Evolutionary conservation across 2,888 invertebrate genomes (phyloP), one percentile per base, ranked within the genome.

Genomic region (Eudasyphora cyanicolor): DNA sequence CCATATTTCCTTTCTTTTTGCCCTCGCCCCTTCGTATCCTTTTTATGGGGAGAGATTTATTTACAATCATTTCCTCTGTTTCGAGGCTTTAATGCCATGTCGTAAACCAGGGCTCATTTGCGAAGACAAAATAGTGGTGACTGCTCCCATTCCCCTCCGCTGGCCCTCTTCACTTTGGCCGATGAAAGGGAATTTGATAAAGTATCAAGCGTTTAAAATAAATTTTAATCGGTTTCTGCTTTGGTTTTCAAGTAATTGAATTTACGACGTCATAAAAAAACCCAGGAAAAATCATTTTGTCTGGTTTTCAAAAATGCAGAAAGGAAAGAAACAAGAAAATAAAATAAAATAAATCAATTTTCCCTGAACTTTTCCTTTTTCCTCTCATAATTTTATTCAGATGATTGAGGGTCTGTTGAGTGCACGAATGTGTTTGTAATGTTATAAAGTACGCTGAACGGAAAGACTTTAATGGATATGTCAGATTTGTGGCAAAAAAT

Each of bases 151-250:
- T n/a, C n/a, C 10, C 45, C 45, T 7, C 6, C 12, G 45, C n/a
- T 45, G 12, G 12, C n/a, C 12, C 12, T n/a, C 12, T 3, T 45
- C 45, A 3, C 45, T 12, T n/a, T 38, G 38, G 5, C 38, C 10
- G 38, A n/a, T 12, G 19, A 49, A 49, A 49, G 49, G 49, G 3
- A 49, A 49, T 49, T 49, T 12, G 17, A 49, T 49, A 49, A 49
- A 49, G 8, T 49, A 49, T 49, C 49, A 49, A 49, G 49, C 49
- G 49, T 49, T 49, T 49, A 49, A 17, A 49, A 10, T 4, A 49
- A 49, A 49, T 49, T 49, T 49, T 49, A 49, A 49, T 49, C 49
- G 49, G n/a, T 49, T 49, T 49, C 49, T 49, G n/a, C 49, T 49
- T 49, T 49, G 17, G 17, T 10, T 49, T 49, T 49, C 49, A 4